Evolutionary conservation across 2,113 vertebrate genomes (phyloP), one percentile per base, ranked within the genome.

Genomic region (Cryptomyrus ogoouensis): DNA sequence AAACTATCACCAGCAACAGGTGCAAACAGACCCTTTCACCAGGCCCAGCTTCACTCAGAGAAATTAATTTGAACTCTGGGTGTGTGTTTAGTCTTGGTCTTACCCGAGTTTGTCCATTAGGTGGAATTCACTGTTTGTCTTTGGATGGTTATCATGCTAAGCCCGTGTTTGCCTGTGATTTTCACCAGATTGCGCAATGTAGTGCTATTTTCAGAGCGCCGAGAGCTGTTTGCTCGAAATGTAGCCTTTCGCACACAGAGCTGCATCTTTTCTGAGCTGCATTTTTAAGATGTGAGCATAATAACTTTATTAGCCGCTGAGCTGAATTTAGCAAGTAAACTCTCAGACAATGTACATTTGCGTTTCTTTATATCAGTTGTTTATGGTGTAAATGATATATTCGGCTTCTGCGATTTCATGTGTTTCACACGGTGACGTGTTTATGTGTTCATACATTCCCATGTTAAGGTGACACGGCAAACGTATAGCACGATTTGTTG

Each of bases 51-150:
- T 21, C 83, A 46, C 35, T 44, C 95, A 94, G 96, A 96, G 95
- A 96, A 96, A 95, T 95, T 94, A 95, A 96, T 94, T 96, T 96
- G 96, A 95, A 95, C 93, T 95, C 95, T 95, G 96, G 96, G 96
- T 94, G 95, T 97, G 96, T 97, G 93, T 96, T 96, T 96, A 96
- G 96, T 94, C 93, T 95, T 94, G 95, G 94, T 96, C 95, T 96
- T 96, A 96, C 95, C 94, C 95, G 96, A 95, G 96, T 95, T 96
- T 96, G 96, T 96, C 96, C 96, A 96, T 97, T 97, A 97, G 96
- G 93, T 94, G 96, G 95, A 96, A 96, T 97, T 96, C 94, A 91
- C 89, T 97, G 95, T 97, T 97, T 96, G 95, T 96, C 92, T 94
- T 95, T 90, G 90, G 96, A 96, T 97, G 94, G 95, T 97, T 97